Evolutionary conservation across 2,113 vertebrate species (phyloP), one percentile per base, ranked within the genome.

Genomic region (Lamprotornis superbus): DNA sequence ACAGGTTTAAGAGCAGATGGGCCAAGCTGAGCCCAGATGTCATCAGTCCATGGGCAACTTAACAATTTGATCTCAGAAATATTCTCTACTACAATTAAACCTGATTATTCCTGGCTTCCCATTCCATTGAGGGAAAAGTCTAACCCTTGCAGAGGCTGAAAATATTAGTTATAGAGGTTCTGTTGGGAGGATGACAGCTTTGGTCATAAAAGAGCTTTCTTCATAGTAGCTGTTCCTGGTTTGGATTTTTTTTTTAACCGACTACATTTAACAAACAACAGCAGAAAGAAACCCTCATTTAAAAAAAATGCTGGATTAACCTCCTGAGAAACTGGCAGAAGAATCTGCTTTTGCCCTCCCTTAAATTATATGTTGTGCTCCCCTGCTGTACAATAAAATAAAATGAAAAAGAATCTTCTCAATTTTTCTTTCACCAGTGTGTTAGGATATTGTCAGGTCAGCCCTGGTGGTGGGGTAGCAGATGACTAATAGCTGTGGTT

Each of bases 401-500:
- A 92, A 96, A 94, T 74, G 42, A 68, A 91, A 94, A 79, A 91
- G 39, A 81, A 90, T 60, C 40, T 86, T 94, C 80, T 87, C 85
- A 60, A 87, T 96, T 92, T 94, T 94, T 83, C 93, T 96, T 95
- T 95, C 93, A 90, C 80, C 90, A 88, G 47, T n/a, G 52, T 83
- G 94, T 95, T 96, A 83, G 94, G 94, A 88, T 86, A 83, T 94
- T 94, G 88, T 86, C 88, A 86, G 93, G 90, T 88, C 90, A 89
- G 83, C 57, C 35, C 64, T 89, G 86, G 88, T 96, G 90, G 93
- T 93, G 69, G 88, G 59, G 80, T 75, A 89, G 57, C 60, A 81
- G 90, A 94, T 96, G 96, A 96, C 90, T 92, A 97, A 97, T 96
- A 95, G 93, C 83, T 37, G 49, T 84, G 83, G 15, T 14, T 79